Percentiles rank a stretch among this genome's conserved stretches.
These are phyloP conservation scores for Acanthochromis polyacanthus DNA, from an alignment of 2,113 vertebrate species.

Conservation along the genomic window DNA sequence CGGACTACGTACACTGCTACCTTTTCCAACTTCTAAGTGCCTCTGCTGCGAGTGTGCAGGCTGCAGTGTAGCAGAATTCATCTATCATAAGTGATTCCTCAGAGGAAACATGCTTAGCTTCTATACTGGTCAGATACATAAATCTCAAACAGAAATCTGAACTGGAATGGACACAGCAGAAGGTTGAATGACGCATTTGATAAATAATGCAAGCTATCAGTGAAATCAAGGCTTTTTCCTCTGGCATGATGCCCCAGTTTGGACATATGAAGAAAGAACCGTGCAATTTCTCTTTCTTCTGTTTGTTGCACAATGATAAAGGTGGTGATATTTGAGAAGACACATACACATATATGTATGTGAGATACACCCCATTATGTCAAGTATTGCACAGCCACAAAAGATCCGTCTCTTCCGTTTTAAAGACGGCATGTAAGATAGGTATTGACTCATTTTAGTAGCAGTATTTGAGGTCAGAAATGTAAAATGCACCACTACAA, in stretches of 20 bases:
- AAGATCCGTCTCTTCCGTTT: conserved; percentile 46
- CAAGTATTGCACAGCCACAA: conserved; percentile 27
- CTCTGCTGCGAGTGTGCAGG: conserved; percentile 11
- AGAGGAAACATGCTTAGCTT: conserved; percentile 10
- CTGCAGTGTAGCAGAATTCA: conserved; percentile 19
- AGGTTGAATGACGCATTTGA: conserved; percentile 81
- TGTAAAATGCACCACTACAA: conserved; percentile 18
- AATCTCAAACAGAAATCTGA: conserved; percentile 8
- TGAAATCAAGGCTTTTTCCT: conserved; percentile 58
- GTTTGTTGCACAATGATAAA: background rate
- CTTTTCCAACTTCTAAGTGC: conserved; percentile 7
- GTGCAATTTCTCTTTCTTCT: conserved; percentile 55
- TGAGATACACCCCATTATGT: conserved; percentile 18
- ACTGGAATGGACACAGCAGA: conserved; percentile 72
- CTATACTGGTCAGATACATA: conserved; percentile 16
- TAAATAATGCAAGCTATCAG: conserved; percentile 74
- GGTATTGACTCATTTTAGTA: conserved; percentile 58
- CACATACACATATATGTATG: background rate
- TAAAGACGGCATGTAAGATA: conserved; percentile 39
- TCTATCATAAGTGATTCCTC: conserved; percentile 10
- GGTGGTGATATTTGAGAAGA: conserved; percentile 10
- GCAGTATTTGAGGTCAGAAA: conserved; percentile 58
- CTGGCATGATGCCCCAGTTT: conserved; percentile 75
- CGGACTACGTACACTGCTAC: background rate
- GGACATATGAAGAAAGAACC: conserved; percentile 74